Percentiles rank a stretch among this genome's conserved stretches.
Conservation (phyloP, 2,888 invertebrate genomes). For the Morinoia aosen region DNA sequence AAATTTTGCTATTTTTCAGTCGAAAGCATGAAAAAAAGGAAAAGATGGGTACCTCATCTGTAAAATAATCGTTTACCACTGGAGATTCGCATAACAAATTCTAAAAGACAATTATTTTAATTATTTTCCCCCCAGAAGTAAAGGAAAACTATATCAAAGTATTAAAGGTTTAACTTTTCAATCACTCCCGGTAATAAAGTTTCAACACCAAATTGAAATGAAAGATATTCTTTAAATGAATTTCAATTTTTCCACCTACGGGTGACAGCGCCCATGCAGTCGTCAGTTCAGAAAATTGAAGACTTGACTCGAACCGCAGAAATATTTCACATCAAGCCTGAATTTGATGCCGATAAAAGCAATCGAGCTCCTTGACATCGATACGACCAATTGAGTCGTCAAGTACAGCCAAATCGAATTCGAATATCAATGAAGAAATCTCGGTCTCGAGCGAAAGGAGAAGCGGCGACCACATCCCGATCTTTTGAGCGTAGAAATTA, state of each 20-base stretch:
- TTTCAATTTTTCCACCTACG: not conserved
- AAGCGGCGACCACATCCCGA: not conserved
- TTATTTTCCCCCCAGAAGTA: not conserved
- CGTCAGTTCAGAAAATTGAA: not conserved
- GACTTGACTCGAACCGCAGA: not conserved
- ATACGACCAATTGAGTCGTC: not conserved
- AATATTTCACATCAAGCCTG: not conserved
- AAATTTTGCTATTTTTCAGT: not conserved
- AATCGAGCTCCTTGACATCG: not conserved
- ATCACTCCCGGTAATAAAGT: not conserved
- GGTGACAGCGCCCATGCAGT: not conserved
- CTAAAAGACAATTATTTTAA: not conserved
- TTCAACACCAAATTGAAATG: not conserved
- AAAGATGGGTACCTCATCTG: not conserved
- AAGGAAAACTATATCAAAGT: not conserved
- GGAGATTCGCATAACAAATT: not conserved
- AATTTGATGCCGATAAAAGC: not conserved
- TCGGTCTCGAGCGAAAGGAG: not conserved
- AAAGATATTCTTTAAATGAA: not conserved
- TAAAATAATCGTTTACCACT: not conserved
- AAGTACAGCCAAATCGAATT: not conserved
- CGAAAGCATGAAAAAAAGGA: not conserved
- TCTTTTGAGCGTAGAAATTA: not conserved
- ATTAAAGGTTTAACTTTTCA: not conserved
- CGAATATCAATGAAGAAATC: conserved; percentile 12